Evolutionary conservation across 2,113 vertebrate genomes (phyloP), one percentile per base, ranked within the genome.

Genomic region (Fulica atra): DNA sequence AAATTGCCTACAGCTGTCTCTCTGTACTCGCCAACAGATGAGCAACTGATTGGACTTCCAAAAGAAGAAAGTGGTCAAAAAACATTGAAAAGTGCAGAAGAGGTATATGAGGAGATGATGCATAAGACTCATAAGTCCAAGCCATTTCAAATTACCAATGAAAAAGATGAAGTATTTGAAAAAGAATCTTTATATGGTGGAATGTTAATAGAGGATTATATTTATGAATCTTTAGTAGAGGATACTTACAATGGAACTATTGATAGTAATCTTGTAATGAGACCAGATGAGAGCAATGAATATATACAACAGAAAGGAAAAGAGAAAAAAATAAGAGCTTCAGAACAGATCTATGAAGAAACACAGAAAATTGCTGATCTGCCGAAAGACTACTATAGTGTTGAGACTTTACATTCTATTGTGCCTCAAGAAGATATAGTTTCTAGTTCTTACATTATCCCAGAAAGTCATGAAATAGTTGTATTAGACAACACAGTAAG

Each of bases 121-220:
- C 98, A 98, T n/a, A 99, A 98, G 83, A 96, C 98, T 50, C 98
- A 98, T 81, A 99, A 98, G 89, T 97, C 98, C 69, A 98, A 98
- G 95, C 65, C 97, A 51, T 98, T 99, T 96, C 98, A 98, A 96
- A 98, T 97, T 92, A 60, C 98, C 29, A 98, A 86, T 87, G 99
- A 99, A 86, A 98, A 97, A 64, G 98, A 99, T 36, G 97, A 99
- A 93, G 97, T 98, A 26, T 98, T 99, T 97, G 99, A 99, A 95
- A 99, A 99, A 94, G 99, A 99, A 81, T 98, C 99, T n/a, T 98
- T 99, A 35, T 99, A 99, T 95, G 99, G 99, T 51, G 99, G 99
- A 69, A 99, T 99, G 99, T 57, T 99, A 95, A 99, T 99, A 97
- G 99, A 99, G 80, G 99, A 99, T 97, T 99, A 99, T 97, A 99